These are phyloP conservation scores for Semnornis frantzii DNA, from an alignment of 2,113 vertebrate genomes.

Conservation along the genomic window DNA sequence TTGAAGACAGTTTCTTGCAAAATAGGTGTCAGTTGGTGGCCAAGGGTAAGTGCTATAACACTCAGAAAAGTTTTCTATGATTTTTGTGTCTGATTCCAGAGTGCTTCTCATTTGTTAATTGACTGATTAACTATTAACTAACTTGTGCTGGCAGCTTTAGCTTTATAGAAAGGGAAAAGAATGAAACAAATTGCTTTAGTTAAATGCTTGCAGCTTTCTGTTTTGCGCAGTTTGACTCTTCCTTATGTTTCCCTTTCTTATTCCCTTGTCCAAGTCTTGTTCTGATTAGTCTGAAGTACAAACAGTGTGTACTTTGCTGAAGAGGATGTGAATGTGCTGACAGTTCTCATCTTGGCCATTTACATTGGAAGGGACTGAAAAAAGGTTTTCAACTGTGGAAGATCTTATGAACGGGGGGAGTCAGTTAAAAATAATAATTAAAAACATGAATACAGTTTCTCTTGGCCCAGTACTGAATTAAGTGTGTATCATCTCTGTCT, in stretches of 20 bases:
- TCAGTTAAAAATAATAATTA: too few relatives aligned
- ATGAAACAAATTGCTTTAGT: background rate
- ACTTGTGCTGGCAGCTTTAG: background rate
- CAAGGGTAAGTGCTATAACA: background rate
- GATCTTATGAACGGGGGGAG: background rate
- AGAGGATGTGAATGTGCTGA: background rate
- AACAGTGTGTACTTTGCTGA: background rate
- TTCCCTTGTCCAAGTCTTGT: background rate
- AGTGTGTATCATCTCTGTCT: too few relatives aligned
- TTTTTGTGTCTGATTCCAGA: background rate
- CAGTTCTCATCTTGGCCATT: background rate
- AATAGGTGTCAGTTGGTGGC: accelerated
- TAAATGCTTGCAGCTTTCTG: background rate
- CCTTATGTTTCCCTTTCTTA: background rate
- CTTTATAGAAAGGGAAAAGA: background rate
- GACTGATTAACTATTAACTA: background rate
- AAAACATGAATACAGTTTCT: too few relatives aligned
- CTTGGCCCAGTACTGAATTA: too few relatives aligned
- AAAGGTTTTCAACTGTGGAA: background rate
- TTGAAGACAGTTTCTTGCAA: accelerated
- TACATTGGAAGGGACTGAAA: background rate
- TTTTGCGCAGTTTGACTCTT: background rate
- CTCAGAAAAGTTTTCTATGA: background rate
- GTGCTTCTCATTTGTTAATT: background rate
- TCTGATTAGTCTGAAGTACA: background rate